Evolutionary conservation across 2,797 vertebrate genomes (phyloP).

Genomic region (Sternotherus odoratus): DNA sequence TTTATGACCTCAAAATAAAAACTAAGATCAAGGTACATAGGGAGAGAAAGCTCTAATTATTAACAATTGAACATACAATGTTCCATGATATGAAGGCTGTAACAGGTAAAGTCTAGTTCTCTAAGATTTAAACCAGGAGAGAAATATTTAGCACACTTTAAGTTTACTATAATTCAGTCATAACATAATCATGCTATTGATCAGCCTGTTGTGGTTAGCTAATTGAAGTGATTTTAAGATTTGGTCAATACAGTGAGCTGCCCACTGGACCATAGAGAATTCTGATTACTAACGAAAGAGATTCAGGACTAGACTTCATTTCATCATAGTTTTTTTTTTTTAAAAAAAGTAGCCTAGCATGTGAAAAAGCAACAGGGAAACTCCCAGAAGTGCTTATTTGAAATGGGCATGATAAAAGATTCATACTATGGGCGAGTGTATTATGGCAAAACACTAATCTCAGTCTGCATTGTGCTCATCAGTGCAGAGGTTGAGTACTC

Average conservation of each 20-base stretch:
- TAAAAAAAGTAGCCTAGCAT: not conserved
- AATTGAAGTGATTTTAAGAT: not conserved
- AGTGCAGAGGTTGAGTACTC: not conserved
- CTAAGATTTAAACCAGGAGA: not conserved
- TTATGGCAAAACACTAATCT: not conserved
- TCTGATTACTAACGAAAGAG: not conserved
- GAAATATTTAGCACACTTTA: not conserved
- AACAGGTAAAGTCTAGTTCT: not conserved
- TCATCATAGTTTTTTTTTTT: too few species aligned
- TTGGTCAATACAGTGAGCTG: not conserved
- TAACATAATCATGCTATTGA: not conserved
- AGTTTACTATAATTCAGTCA: not conserved
- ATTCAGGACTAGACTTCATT: not conserved
- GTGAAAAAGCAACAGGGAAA: not conserved
- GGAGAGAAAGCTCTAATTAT: not conserved
- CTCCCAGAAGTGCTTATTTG: not conserved
- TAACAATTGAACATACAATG: not conserved
- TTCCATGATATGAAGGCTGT: not conserved
- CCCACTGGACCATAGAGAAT: not conserved
- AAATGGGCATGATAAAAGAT: not conserved
- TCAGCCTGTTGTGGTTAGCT: constrained; percentile 10
- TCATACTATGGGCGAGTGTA: not conserved
- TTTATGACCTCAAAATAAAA: not conserved
- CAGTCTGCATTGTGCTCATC: not conserved
- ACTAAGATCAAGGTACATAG: not conserved